A percentile compares a stretch with the other conserved stretches of the same genome.
phyloP scores from a whole-genome alignment of 2,888 invertebrate genomes.

The Acleris cristana region DNA sequence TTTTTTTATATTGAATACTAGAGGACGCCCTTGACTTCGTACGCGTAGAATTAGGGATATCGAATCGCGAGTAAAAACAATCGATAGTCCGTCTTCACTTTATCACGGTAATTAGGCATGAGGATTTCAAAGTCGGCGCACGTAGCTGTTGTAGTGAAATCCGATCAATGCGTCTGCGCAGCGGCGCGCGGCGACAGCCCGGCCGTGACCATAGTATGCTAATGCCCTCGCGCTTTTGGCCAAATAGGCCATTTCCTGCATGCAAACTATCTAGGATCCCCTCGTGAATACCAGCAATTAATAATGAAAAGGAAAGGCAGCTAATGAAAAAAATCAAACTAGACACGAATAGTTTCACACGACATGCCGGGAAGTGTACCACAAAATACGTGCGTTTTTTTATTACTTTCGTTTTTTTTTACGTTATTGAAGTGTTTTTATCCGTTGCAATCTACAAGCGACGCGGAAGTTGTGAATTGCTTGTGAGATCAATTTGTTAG shows the following conservation, averaged over 20 bases:
- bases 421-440: too few relatives aligned
- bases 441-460: too few relatives aligned
- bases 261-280: conserved; percentile 57
- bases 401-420: too few relatives aligned
- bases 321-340: not conserved
- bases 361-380: not conserved
- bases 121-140: conserved; percentile 51
- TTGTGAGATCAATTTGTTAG: too few relatives aligned
- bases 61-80: conserved; percentile 1
- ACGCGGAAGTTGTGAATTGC: too few relatives aligned
- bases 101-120: conserved; percentile 9
- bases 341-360: not conserved
- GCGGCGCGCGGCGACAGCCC: conserved; percentile 41
- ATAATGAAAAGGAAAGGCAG: not conserved
- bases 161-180: conserved; percentile 38
- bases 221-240: conserved; percentile 61
- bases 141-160: conserved; percentile 64
- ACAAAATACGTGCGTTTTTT: not conserved
- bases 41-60: too few relatives aligned
- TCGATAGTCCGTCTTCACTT: conserved; percentile 3
- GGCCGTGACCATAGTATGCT: conserved; percentile 67
- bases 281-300: conserved; percentile 18
- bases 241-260: conserved; percentile 69
- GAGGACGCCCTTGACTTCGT: too few relatives aligned
- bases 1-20: too few relatives aligned